Evolutionary conservation across 2,797 vertebrate species (phyloP).

Genomic region (Chromobotia macracanthus): DNA sequence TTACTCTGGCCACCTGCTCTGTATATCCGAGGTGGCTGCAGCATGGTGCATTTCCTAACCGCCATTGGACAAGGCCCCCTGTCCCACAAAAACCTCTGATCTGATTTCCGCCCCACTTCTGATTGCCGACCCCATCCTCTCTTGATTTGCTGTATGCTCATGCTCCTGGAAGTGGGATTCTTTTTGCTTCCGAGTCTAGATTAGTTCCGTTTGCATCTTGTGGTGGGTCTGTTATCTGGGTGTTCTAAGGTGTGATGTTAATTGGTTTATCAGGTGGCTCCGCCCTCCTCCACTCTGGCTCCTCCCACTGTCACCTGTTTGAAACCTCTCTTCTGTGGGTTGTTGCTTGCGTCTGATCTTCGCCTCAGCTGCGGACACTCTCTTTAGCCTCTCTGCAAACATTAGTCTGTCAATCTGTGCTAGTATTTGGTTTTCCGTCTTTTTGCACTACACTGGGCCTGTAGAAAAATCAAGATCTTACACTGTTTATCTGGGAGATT

Average conservation of each 20-base stretch:
- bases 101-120: slow-evolving; percentile 53
- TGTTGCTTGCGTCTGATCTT: slow-evolving; percentile 81
- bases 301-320: slow-evolving; percentile 48
- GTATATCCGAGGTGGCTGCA: slow-evolving; percentile 68
- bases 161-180: slow-evolving; percentile 42
- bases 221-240: slow-evolving; percentile 67
- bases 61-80: slow-evolving; percentile 69
- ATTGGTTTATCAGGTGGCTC: slow-evolving; percentile 66
- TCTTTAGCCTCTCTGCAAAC: slow-evolving; percentile 76
- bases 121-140: slow-evolving; percentile 42
- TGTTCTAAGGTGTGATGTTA: slow-evolving; percentile 67
- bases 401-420: slow-evolving; percentile 76
- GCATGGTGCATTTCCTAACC: slow-evolving; percentile 85
- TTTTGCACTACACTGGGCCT: slow-evolving; percentile 64
- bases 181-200: slow-evolving; percentile 62
- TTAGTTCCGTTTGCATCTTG: slow-evolving; percentile 73
- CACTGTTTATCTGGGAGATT: slow-evolving; percentile 7
- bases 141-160: slow-evolving; percentile 20
- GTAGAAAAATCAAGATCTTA: slow-evolving; percentile 50
- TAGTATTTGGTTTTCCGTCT: slow-evolving; percentile 69
- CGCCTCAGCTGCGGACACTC: slow-evolving; percentile 67
- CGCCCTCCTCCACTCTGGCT: slow-evolving; percentile 43
- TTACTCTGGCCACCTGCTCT: slow-evolving; percentile 50
- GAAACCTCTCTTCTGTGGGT: slow-evolving; percentile 71
- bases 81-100: slow-evolving; percentile 62